A percentile compares a stretch with the other conserved stretches of the same genome.
Conservation (phyloP, 2,113 vertebrate genomes). For the Tichodroma muraria region DNA sequence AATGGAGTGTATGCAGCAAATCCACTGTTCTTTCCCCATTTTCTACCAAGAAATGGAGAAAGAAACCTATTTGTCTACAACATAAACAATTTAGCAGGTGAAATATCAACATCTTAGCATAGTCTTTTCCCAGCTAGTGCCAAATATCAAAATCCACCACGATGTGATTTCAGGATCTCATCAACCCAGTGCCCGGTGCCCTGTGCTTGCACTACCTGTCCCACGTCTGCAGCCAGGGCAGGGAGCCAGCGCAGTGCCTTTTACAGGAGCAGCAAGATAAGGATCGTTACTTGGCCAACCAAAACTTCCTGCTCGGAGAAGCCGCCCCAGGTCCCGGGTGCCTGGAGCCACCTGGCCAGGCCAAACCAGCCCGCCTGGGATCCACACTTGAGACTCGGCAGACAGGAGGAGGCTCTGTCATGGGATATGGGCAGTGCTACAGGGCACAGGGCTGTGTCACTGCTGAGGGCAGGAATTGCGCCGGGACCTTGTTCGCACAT, state of each 20-base stretch:
- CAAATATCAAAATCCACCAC: neutral
- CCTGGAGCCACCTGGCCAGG: neutral
- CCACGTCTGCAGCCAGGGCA: accelerated
- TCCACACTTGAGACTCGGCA: accelerated
- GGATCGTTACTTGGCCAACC: neutral
- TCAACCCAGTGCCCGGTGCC: accelerated
- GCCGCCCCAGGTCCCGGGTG: neutral
- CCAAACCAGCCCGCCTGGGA: neutral
- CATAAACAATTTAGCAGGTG: neutral
- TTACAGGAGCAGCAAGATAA: neutral
- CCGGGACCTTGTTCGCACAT: too few species aligned
- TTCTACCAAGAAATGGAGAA: neutral
- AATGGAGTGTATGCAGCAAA: neutral
- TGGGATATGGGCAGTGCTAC: accelerated
- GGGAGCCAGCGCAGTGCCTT: accelerated
- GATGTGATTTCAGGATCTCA: neutral
- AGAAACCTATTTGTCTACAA: neutral
- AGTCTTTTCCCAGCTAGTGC: neutral
- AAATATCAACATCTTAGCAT: neutral
- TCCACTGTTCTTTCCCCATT: neutral
- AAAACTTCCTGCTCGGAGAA: neutral
- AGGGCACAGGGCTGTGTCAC: neutral
- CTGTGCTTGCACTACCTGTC: neutral
- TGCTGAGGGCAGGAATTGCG: accelerated
- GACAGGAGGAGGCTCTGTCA: accelerated